Conservation (phyloP, 2,888 invertebrate genomes). For the Xestia sexstrigata region DNA sequence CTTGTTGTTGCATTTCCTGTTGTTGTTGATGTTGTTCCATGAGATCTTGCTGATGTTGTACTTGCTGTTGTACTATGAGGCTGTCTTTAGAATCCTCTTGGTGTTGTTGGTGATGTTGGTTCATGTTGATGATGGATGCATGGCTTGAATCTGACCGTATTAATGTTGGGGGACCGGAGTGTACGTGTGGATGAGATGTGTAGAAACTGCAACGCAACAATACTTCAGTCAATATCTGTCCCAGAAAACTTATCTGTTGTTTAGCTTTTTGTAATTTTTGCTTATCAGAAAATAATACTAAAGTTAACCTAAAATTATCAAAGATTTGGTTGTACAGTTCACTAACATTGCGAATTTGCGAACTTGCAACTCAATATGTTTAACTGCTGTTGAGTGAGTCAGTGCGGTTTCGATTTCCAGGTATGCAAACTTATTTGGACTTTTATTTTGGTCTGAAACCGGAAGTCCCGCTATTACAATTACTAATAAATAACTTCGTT, state of each 20-base stretch:
- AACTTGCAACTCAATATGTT: neutral
- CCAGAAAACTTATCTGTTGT: neutral
- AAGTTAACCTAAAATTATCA: neutral
- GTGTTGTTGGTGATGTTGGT: conserved; percentile 82
- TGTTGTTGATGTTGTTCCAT: conserved; percentile 87
- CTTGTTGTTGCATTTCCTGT: conserved; percentile 87
- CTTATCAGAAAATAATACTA: neutral
- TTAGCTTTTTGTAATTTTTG: neutral
- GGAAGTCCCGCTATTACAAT: neutral
- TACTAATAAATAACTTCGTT: neutral
- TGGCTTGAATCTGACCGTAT: conserved; percentile 86
- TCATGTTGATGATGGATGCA: conserved; percentile 85
- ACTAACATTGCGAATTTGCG: neutral
- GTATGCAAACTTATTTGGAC: neutral
- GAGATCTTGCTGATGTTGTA: conserved; percentile 87
- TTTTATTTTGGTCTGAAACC: neutral
- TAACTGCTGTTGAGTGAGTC: neutral
- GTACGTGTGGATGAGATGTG: conserved; percentile 86
- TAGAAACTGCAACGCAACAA: conserved; percentile 84
- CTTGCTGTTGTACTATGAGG: conserved; percentile 87
- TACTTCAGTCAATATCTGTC: conserved; percentile 8
- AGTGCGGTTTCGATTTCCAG: neutral
- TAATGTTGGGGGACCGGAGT: conserved; percentile 87
- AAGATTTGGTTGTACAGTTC: neutral
- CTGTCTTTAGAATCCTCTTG: conserved; percentile 89